Conservation (phyloP, 1,140 invertebrate species). For the Drosophila nikananu region DNA sequence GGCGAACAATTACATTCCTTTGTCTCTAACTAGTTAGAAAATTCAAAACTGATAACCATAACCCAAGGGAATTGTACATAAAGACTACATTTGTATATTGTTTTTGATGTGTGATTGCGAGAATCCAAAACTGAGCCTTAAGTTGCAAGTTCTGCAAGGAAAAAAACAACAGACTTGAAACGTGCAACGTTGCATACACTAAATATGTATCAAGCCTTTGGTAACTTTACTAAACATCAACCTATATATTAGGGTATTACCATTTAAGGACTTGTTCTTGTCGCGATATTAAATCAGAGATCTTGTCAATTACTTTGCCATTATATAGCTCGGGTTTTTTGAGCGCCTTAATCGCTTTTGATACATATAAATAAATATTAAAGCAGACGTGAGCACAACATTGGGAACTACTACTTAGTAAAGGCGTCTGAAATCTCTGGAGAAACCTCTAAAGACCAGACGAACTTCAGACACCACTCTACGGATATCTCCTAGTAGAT, state of each 20-base stretch:
- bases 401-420: constrained; percentile 12
- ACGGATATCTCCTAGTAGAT: constrained; percentile 1
- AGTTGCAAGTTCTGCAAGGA: not conserved
- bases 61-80: constrained; percentile 14
- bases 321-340: constrained; percentile 28
- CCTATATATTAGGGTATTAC: not conserved
- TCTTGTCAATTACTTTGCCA: constrained; percentile 33
- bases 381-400: constrained; percentile 11
- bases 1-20: constrained; percentile 53
- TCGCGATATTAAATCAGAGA: constrained; percentile 27
- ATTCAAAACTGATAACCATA: too few relatives aligned
- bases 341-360: constrained; percentile 16
- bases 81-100: constrained; percentile 8
- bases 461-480: not conserved
- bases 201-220: not conserved
- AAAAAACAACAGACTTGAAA: constrained; percentile 48
- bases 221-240: not conserved
- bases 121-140: constrained; percentile 1
- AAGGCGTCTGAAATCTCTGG: not conserved
- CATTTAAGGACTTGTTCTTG: not conserved
- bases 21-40: constrained; percentile 35
- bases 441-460: too few relatives aligned
- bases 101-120: not conserved
- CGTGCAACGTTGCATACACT: constrained; percentile 53
- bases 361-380: constrained; percentile 1